phyloP scores from a whole-genome alignment of 2,888 invertebrate species.

The Apamea crenata region DNA sequence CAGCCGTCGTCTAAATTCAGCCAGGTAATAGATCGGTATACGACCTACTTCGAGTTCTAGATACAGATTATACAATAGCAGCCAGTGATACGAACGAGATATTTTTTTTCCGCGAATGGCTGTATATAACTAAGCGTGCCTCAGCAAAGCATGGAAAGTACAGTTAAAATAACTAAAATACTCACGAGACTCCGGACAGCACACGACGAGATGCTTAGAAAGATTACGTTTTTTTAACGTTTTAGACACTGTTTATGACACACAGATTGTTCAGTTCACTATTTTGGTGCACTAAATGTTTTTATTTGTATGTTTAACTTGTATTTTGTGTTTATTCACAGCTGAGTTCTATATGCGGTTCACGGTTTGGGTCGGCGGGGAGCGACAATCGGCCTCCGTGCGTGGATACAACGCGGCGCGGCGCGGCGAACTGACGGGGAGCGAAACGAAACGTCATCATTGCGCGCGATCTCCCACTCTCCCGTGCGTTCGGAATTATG shows the following conservation, averaged over 20 bases:
- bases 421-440: conserved; percentile 81
- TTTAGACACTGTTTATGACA: conserved; percentile 70
- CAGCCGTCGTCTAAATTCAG: conserved; percentile 67
- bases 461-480: conserved; percentile 72
- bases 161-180: conserved; percentile 87
- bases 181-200: conserved; percentile 81
- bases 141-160: conserved; percentile 83
- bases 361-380: conserved; percentile 62
- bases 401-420: conserved; percentile 73
- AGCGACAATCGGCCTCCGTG: conserved; percentile 31
- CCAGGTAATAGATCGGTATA: conserved; percentile 68
- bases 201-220: conserved; percentile 76
- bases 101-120: conserved; percentile 84
- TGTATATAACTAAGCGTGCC: conserved; percentile 76
- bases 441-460: conserved; percentile 71
- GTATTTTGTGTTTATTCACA: conserved; percentile 76
- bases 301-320: conserved; percentile 70
- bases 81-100: conserved; percentile 60
- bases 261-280: conserved; percentile 79
- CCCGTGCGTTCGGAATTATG: conserved; percentile 66
- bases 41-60: conserved; percentile 76
- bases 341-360: conserved; percentile 77
- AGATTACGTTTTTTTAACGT: conserved; percentile 73
- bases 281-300: conserved; percentile 75
- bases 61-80: conserved; percentile 70